Evolutionary conservation across 2,113 vertebrate species (phyloP), one percentile per base, ranked within the genome.

Genomic region (Oenanthe oenanthe): DNA sequence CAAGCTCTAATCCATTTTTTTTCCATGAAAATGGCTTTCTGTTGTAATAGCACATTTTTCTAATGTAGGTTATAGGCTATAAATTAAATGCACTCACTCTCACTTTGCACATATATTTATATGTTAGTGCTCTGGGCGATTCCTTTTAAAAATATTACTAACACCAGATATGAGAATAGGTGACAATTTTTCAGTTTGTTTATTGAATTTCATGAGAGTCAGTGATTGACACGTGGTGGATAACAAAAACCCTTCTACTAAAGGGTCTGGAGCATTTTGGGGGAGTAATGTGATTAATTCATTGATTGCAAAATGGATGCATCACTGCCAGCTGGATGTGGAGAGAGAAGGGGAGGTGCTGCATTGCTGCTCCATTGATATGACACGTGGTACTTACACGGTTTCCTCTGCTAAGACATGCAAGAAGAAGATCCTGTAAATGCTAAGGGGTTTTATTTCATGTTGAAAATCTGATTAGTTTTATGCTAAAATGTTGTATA

Each of bases 381-480:
- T 0, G 62, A 24, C 62, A 17, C 0, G 0, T 67, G 26, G 45
- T 76, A 32, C 45, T 67, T 80, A 15, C 0, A 1, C 38, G 31
- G 68, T 56, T 77, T 47, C 58, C 13, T 84, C 51, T 92, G 25
- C 61, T 82, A 88, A 50, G 26, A 68, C 42, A 17, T 50, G n/a
- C 20, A 89, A 79, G 50, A 89, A 79, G 29, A 75, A 83, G 38
- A 62, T 76, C 73, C 50, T 76, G 3, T 76, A 57, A 78, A 31
- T 51, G 38, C 26, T n/a, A 40, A 56, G 17, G 40, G 7, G 1
- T 3, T 17, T 56, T 89, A 47, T 47, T 66, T 54, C 21, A 57
- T 65, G 26, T 70, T 90, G 79, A 77, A 92, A 94, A 80, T 93
- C 20, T 71, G 68, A 31, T 58, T 74, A 21, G 26, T 73, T 93